These are phyloP conservation scores for Channa maculata DNA, from an alignment of 2,113 vertebrate genomes.

Conservation along the genomic window DNA sequence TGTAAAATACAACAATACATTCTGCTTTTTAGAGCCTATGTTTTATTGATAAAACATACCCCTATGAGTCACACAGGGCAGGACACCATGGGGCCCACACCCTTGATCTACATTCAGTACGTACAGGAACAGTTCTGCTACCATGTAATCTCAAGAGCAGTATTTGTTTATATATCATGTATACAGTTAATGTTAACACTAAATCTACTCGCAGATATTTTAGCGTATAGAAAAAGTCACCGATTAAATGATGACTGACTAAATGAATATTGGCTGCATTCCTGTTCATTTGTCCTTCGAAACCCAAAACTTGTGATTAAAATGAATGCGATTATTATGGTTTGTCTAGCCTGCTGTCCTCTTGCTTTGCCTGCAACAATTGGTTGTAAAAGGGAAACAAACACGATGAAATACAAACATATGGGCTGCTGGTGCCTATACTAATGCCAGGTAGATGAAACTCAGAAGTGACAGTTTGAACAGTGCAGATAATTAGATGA, in stretches of 20 bases:
- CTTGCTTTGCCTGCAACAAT: slow-evolving; percentile 29
- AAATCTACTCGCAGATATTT: slow-evolving; percentile 10
- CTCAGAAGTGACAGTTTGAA: slow-evolving; percentile 18
- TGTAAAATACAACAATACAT: too few species aligned
- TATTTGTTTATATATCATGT: background rate
- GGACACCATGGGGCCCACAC: background rate
- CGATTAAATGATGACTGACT: too few species aligned
- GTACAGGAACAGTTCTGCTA: slow-evolving; percentile 14
- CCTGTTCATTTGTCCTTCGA: too few species aligned
- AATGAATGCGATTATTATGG: slow-evolving; percentile 27
- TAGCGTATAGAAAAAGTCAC: background rate
- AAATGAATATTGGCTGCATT: too few species aligned
- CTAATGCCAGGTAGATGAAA: background rate
- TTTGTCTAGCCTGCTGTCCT: slow-evolving; percentile 30
- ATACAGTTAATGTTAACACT: slow-evolving; percentile 8
- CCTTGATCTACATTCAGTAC: slow-evolving; percentile 20
- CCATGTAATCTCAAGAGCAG: background rate
- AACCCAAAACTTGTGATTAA: background rate
- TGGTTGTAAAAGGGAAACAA: slow-evolving; percentile 2
- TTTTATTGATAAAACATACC: too few species aligned
- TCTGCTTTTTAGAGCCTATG: too few species aligned
- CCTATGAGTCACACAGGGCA: too few species aligned
- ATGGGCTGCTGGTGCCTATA: background rate
- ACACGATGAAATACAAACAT: background rate
- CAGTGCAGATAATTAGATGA: background rate